Base-by-base conservation (phyloP, 2,113 vertebrate species). In the Lanius collurio region DNA sequence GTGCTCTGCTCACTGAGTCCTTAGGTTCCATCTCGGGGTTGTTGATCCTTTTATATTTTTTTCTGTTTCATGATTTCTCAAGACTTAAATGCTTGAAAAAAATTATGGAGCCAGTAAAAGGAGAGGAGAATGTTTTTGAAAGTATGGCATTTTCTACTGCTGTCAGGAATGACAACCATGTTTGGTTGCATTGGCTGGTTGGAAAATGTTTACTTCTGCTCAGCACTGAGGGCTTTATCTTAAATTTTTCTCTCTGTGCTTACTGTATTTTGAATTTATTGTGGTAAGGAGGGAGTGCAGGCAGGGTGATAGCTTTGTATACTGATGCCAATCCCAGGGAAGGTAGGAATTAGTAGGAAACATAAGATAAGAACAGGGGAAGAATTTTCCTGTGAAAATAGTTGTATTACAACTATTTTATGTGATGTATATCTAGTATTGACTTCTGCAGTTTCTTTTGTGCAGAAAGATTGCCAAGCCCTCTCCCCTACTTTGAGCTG, bases 91-190 rank as follows among this genome's bases (percentile, higher is more conserved):
- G 4, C 28, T 26, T 31, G 23, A 62, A 52, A 56, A 31, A 26
- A 59, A 6, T 3, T 15, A 9, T 6, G 5, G 68, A 37, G 53
- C 16, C 37, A 3, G 11, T 19, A 24, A 31, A 77, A 75, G 47
- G 14, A 76, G 52, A 57, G 44, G 15, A 3, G 0, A 59, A 10
- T 42, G n/a, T 22, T 55, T 78, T 47, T 68, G 15, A 2, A 77
- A 35, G 9, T 20, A 7, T 65, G 47, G 17, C 2, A 0, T 57
- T n/a, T 70, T 63, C 46, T 44, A 7, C 44, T 30, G 0, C 13
- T 41, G 46, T 33, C 8, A 91, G 53, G 63, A 49, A 15, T 35
- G 9, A 9, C 41, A 76, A 1, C 10, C 4, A 0, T 13, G 3
- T 41, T 68, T 42, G 28, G 11, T 71, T 31, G 10, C 26, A 2